Evolutionary conservation across 2,888 invertebrate genomes (phyloP).

Genomic region (Lithophane semibrunnea): DNA sequence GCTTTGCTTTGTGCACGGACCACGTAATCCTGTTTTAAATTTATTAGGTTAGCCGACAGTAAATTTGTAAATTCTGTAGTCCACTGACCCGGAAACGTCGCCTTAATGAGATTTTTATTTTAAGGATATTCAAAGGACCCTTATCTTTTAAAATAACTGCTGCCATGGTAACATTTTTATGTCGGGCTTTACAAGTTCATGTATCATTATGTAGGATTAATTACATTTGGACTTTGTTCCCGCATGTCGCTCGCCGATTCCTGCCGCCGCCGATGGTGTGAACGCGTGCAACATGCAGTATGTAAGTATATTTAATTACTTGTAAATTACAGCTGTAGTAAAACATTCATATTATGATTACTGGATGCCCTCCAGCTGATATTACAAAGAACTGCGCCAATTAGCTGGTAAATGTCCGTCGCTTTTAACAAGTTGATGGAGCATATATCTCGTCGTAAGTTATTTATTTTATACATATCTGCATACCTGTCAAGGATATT

Average conservation of each 20-base stretch:
- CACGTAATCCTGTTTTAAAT: slow-evolving; percentile 89
- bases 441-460: slow-evolving; percentile 51
- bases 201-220: slow-evolving; percentile 64
- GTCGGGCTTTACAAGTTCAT: slow-evolving; percentile 59
- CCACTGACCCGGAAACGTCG: slow-evolving; percentile 86
- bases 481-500: neutral
- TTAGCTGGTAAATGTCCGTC: slow-evolving; percentile 65
- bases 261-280: slow-evolving; percentile 66
- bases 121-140: slow-evolving; percentile 77
- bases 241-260: slow-evolving; percentile 73
- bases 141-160: slow-evolving; percentile 69
- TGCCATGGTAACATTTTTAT: slow-evolving; percentile 65
- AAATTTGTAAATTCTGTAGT: slow-evolving; percentile 88
- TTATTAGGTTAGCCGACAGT: slow-evolving; percentile 88
- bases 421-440: slow-evolving; percentile 70
- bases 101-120: slow-evolving; percentile 83
- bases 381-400: slow-evolving; percentile 70
- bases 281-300: slow-evolving; percentile 77
- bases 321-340: slow-evolving; percentile 66
- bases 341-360: slow-evolving; percentile 62
- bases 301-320: slow-evolving; percentile 80
- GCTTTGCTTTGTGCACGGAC: slow-evolving; percentile 86
- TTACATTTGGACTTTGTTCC: slow-evolving; percentile 71
- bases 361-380: slow-evolving; percentile 63
- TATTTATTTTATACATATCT: slow-evolving; percentile 30